Percentiles rank a stretch among this genome's conserved stretches.
Conservation (phyloP, 2,888 invertebrate genomes). For the Quadroppia sp. region DNA sequence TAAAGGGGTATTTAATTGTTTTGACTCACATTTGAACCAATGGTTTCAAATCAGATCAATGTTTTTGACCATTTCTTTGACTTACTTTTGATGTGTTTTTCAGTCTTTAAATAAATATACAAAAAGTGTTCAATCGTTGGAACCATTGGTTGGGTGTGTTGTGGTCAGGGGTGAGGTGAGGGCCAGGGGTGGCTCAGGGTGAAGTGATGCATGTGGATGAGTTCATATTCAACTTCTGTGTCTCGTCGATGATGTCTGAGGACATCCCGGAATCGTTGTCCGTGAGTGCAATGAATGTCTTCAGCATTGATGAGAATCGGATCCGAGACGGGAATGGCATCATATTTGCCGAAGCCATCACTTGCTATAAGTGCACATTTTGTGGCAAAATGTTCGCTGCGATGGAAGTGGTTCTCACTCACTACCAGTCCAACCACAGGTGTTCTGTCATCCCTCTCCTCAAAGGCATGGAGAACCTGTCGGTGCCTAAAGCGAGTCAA, state of each 20-base stretch:
- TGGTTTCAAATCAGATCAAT: neutral
- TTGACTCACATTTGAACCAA: neutral
- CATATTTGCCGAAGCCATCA: slow-evolving; percentile 34
- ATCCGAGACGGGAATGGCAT: slow-evolving; percentile 29
- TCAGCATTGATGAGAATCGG: slow-evolving; percentile 21
- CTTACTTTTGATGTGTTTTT: too few relatives aligned
- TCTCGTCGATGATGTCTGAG: slow-evolving; percentile 26
- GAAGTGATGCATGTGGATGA: slow-evolving; percentile 30
- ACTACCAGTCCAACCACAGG: slow-evolving; percentile 27
- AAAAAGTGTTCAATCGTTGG: neutral
- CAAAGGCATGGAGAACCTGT: neutral
- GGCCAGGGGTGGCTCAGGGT: neutral
- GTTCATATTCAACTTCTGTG: slow-evolving; percentile 30
- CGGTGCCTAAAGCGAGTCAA: neutral
- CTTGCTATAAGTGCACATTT: slow-evolving; percentile 37
- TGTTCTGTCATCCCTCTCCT: slow-evolving; percentile 33
- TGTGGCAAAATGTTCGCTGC: slow-evolving; percentile 36
- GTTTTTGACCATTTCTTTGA: too few relatives aligned
- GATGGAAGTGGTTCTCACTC: slow-evolving; percentile 32
- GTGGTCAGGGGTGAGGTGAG: neutral
- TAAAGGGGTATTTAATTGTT: neutral
- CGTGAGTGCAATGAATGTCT: slow-evolving; percentile 27
- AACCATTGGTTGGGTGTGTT: too few relatives aligned
- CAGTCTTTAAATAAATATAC: neutral
- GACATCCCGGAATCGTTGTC: neutral